Percentiles rank a stretch among this genome's conserved stretches.
Evolutionary conservation across 2,113 vertebrate genomes (phyloP).

Genomic region (Phylloscopus trochiloides): DNA sequence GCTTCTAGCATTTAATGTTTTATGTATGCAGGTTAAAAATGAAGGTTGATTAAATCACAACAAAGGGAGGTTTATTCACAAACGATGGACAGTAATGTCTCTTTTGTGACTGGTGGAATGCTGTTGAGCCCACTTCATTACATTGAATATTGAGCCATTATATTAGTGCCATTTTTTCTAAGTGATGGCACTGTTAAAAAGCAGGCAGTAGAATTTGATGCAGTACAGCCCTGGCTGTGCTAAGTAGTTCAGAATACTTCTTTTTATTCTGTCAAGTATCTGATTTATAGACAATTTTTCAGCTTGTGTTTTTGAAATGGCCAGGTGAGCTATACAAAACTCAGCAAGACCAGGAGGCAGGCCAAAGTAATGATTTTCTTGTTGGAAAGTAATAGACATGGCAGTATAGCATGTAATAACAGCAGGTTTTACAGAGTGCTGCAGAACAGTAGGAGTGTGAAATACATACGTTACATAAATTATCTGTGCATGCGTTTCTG

Average conservation of each 20-base stretch:
- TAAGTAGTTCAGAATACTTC: background rate
- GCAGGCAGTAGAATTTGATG: background rate
- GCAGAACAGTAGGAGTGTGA: background rate
- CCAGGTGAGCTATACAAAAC: constrained; percentile 9
- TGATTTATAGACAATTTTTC: constrained; percentile 19
- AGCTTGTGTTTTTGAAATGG: constrained; percentile 8
- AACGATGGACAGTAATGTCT: background rate
- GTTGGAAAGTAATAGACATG: constrained; percentile 34
- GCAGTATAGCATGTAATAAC: constrained; percentile 2
- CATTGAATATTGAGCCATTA: background rate
- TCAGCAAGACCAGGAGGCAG: constrained; percentile 5
- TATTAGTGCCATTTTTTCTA: background rate
- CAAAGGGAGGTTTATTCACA: constrained; percentile 58
- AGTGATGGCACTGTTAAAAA: background rate
- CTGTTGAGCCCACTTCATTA: background rate
- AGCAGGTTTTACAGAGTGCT: constrained; percentile 11
- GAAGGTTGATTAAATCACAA: constrained; percentile 57
- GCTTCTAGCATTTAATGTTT: constrained; percentile 57
- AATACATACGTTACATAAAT: background rate
- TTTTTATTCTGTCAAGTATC: background rate
- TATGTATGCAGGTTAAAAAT: constrained; percentile 68
- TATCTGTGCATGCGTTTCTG: background rate
- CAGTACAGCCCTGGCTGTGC: background rate
- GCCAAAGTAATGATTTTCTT: constrained; percentile 37
- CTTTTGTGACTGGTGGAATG: constrained; percentile 32